Evolutionary conservation across 2,113 vertebrate genomes (phyloP).

Genomic region (Lamprologus sp.): DNA sequence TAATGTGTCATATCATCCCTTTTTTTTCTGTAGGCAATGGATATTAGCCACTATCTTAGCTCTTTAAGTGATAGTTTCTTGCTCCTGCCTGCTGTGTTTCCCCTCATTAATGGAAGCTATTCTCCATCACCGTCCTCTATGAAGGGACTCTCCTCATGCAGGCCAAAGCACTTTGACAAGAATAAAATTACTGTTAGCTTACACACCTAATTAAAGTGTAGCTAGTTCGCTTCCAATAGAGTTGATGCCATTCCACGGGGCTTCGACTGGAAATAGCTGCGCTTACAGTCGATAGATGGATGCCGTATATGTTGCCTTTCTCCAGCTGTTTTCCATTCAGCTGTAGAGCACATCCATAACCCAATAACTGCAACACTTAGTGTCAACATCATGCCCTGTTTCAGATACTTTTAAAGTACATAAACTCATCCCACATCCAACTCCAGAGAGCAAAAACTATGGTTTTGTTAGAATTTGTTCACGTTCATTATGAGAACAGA

Average conservation of each 20-base stretch:
- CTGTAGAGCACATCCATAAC: not conserved
- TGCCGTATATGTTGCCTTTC: slow-evolving; percentile 20
- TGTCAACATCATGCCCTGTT: not conserved
- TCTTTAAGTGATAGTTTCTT: slow-evolving; percentile 61
- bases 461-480: not conserved
- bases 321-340: slow-evolving; percentile 13
- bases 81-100: slow-evolving; percentile 58
- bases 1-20: slow-evolving; percentile 58
- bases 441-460: not conserved
- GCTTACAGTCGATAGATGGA: slow-evolving; percentile 32
- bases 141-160: slow-evolving; percentile 38
- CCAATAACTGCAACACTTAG: not conserved
- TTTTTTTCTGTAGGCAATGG: slow-evolving; percentile 33
- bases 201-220: slow-evolving; percentile 52
- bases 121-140: slow-evolving; percentile 49
- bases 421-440: not conserved
- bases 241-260: slow-evolving; percentile 19
- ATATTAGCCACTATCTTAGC: slow-evolving; percentile 47
- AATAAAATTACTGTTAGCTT: slow-evolving; percentile 46
- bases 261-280: not conserved
- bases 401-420: not conserved
- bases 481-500: not conserved
- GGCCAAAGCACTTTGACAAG: slow-evolving; percentile 42
- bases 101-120: slow-evolving; percentile 62
- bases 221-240: slow-evolving; percentile 15